Evolutionary conservation across 2,888 invertebrate species (phyloP), one percentile per base, ranked within the genome.

Genomic region (Stomorhina lunata): DNA sequence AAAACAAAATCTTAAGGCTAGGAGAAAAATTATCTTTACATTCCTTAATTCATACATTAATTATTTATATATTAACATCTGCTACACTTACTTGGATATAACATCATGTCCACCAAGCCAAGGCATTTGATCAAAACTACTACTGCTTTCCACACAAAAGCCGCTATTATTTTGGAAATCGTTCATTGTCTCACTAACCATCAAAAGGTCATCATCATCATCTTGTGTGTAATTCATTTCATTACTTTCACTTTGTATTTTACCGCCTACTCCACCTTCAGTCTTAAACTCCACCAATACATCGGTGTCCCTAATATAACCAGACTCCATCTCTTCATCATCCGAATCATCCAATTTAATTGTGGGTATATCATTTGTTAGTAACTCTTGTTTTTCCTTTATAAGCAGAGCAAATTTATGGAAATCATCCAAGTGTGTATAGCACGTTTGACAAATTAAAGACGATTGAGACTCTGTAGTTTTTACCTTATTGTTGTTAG

Each of bases 281-380:
- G 75, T 66, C 66, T 82, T 75, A 45, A 75, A 82, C 22, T 79
- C 82, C 4, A 79, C 82, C 48, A 82, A 75, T 53, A 79, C 86
- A 71, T 89, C 89, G 84, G 87, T 87, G 57, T 89, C 82, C 25
- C 78, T 80, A 29, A 83, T 72, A 27, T 85, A 83, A 59, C 81
- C 40, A 43, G 10, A 12, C 12, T 80, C 63, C 2, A 59, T 59
- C 1, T 65, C 69, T 10, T 69, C 69, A 48, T 77, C 78, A 7
- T 77, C 82, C 4, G 80, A 73, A 73, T 80, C 77, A 34, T 83
- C 83, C 27, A 83, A 50, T 43, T 83, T 80, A 4, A 76, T 83
- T 22, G 73, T 77, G 12, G 83, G 83, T 73, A 80, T 83, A 10
- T 80, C 65, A 45, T 61, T 40, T n/a, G 34, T 45, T n/a, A 84